Base-by-base conservation (phyloP, 2,888 invertebrate species). In the Lasioglossum pauxillum region DNA sequence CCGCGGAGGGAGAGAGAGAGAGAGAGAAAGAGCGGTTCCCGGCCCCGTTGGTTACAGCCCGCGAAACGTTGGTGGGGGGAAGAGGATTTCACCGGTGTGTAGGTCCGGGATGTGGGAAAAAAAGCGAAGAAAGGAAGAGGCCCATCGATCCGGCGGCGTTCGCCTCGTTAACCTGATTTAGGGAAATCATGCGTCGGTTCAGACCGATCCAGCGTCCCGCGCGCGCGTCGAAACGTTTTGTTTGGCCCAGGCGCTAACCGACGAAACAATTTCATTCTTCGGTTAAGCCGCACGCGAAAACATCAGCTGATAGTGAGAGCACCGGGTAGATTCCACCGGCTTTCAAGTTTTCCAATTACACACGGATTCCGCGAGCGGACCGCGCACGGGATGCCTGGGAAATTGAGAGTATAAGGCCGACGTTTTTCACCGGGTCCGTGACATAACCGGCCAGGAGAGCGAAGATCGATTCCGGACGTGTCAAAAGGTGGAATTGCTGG, bases 131-230 rank as follows among this genome's bases (percentile, higher is more conserved):
- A 60, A 71, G 69, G 80, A 87, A 87, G 69, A 88, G 78, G 82
- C 88, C 82, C 83, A 92, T 90, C 89, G 89, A 90, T 87, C 79
- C 82, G 23, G 41, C 75, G 57, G 73, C 72, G 72, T 85, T 89
- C 82, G 85, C 91, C 88, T 91, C 89, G 91, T 90, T 91, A 91
- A 88, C 91, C 88, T 89, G 90, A 90, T 91, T 90, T 90, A 84
- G 80, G 85, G 75, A 87, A 88, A 90, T 78, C 88, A 82, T 88
- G 75, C 83, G 83, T 84, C 83, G 77, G 80, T 82, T 82, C 80
- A 80, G 78, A 49, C 75, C 78, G n/a, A n/a, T 57, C 12, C 71
- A 69, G 84, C 86, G 74, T 76, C 72, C 84, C 78, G 57, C 80
- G 83, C 82, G 82, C 82, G 83, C 71, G 57, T n/a, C 38, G 72